Evolutionary conservation across 2,113 vertebrate species (phyloP).

Genomic region (Notechis scutatus): DNA sequence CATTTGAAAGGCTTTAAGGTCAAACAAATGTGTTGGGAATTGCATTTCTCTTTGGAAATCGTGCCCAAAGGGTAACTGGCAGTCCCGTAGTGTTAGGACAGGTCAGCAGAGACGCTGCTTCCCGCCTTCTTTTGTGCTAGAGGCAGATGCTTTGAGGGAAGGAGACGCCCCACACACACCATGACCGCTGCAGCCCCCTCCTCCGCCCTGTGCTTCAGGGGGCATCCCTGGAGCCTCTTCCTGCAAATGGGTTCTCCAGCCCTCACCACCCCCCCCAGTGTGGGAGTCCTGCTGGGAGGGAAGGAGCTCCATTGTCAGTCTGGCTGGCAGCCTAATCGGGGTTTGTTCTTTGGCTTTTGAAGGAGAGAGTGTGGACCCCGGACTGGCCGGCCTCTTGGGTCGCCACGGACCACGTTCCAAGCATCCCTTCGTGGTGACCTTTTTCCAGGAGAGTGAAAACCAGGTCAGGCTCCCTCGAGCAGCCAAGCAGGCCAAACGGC

Average conservation of each 20-base stretch:
- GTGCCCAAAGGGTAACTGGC: not conserved
- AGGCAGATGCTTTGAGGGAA: not conserved
- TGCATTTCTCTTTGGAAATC: not conserved
- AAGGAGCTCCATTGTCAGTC: accelerated
- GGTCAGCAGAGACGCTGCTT: not conserved
- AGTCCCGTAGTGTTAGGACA: not conserved
- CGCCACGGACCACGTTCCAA: slow-evolving; percentile 82
- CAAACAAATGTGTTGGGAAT: not conserved
- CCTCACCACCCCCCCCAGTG: not conserved
- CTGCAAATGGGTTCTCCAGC: not conserved
- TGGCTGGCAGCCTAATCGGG: accelerated
- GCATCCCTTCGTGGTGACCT: slow-evolving; percentile 95
- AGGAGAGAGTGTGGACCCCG: slow-evolving; percentile 85
- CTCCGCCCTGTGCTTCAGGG: not conserved
- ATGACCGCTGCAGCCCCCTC: not conserved
- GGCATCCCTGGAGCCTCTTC: not conserved
- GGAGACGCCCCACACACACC: not conserved
- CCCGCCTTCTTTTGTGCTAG: not conserved
- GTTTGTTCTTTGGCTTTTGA: not conserved
- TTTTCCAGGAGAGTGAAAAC: slow-evolving; percentile 81
- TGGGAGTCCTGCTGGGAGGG: not conserved
- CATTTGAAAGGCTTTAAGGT: not conserved
- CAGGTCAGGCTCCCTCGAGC: slow-evolving; percentile 77
- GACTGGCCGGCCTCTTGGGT: slow-evolving; percentile 84
- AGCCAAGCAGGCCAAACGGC: slow-evolving; percentile 66